phyloP scores from a whole-genome alignment of 1,140 invertebrate genomes.

The Drosophila ironensis region DNA sequence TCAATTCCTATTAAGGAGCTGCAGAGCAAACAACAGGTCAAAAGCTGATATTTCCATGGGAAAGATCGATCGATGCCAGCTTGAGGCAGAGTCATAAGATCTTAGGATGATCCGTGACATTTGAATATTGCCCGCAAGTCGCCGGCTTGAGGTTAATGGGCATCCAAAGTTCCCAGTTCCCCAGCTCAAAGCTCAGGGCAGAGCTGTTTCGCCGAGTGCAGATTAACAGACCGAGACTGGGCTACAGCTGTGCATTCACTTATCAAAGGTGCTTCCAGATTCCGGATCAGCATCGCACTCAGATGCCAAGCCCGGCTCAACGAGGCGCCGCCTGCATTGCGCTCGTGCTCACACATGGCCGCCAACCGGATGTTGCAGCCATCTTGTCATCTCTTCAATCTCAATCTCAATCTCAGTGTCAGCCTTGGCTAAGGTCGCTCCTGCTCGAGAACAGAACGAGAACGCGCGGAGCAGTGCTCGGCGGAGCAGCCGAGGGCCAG shows the following conservation, averaged over 20 bases:
- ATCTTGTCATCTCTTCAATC: slow-evolving; percentile 45
- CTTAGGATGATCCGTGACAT: too few relatives aligned
- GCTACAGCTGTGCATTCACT: slow-evolving; percentile 23
- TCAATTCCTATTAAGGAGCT: too few relatives aligned
- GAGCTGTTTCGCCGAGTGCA: slow-evolving; percentile 13
- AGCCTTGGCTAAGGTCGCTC: slow-evolving; percentile 45
- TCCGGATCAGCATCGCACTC: slow-evolving; percentile 46
- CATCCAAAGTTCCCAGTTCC: too few relatives aligned
- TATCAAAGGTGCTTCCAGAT: background rate
- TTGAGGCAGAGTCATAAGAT: too few relatives aligned
- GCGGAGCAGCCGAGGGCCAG: too few relatives aligned
- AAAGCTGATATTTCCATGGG: too few relatives aligned
- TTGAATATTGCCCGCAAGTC: too few relatives aligned
- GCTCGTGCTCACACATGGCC: slow-evolving; percentile 26
- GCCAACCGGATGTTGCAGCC: slow-evolving; percentile 42
- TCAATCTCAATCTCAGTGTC: too few relatives aligned
- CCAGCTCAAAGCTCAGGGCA: too few relatives aligned
- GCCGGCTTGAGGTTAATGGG: too few relatives aligned
- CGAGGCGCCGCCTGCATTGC: slow-evolving; percentile 44
- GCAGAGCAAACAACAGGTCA: too few relatives aligned
- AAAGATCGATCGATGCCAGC: too few relatives aligned
- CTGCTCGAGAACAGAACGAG: background rate
- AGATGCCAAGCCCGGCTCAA: slow-evolving; percentile 55
- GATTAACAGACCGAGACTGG: slow-evolving; percentile 34
- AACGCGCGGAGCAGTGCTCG: background rate